These are phyloP conservation scores for Pipistrellus nathusii DNA, from an alignment of 2,797 vertebrate species.

Conservation along the genomic window DNA sequence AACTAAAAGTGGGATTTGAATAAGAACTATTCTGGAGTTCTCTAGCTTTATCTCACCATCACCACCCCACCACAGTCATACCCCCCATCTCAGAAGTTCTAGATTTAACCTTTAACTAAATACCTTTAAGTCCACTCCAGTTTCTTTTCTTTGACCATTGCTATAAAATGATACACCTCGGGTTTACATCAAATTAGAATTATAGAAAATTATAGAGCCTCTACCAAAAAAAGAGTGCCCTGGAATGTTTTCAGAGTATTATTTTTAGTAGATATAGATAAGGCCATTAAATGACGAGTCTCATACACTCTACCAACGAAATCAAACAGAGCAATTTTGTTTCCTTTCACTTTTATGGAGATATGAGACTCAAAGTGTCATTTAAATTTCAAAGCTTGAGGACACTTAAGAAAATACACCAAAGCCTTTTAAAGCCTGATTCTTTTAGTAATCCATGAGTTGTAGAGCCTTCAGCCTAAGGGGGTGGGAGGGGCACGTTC, in stretches of 20 bases:
- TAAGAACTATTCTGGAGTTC: neutral
- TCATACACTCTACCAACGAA: neutral
- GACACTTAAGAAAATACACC: constrained; percentile 18
- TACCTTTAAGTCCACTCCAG: neutral
- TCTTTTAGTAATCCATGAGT: neutral
- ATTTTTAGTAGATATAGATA: neutral
- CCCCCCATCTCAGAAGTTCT: neutral
- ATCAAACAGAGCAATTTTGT: neutral
- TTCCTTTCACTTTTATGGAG: constrained; percentile 10
- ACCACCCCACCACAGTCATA: no score
- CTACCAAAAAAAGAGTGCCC: neutral
- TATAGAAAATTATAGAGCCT: neutral
- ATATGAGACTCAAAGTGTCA: neutral
- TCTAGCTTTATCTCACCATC: neutral
- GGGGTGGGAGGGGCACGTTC: neutral
- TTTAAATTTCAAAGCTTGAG: constrained; percentile 46
- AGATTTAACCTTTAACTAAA: neutral
- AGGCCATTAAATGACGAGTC: neutral
- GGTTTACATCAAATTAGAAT: constrained; percentile 3
- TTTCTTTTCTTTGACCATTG: constrained; percentile 10
- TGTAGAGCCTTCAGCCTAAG: neutral
- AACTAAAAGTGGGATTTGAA: neutral
- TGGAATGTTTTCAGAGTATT: constrained; percentile 1
- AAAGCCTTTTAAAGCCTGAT: neutral
- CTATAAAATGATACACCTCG: constrained; percentile 4